Evolutionary conservation across 2,797 vertebrate species (phyloP).

Genomic region (Capromys pilorides): DNA sequence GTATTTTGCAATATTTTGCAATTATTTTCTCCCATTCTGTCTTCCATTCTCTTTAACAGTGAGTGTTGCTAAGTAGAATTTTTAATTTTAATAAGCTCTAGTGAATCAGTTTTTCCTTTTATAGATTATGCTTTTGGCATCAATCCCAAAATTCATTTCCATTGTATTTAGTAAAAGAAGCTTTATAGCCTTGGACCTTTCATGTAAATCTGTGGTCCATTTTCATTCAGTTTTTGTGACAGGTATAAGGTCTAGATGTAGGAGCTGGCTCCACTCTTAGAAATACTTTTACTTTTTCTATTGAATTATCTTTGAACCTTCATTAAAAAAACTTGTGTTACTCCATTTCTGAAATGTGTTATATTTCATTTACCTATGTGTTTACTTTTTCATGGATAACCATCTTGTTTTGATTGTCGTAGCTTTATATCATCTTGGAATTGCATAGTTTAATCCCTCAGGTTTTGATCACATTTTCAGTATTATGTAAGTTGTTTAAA

Average conservation of each 20-base stretch:
- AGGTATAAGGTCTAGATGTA: background rate
- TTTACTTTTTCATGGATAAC: background rate
- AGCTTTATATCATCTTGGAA: constrained; percentile 8
- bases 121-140: background rate
- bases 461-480: constrained; percentile 8
- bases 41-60: constrained; percentile 37
- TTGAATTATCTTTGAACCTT: background rate
- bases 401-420: background rate
- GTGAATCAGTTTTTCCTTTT: background rate
- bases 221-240: constrained; percentile 40
- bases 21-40: constrained; percentile 28
- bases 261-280: background rate
- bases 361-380: background rate
- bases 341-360: constrained; percentile 7
- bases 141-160: constrained; percentile 15
- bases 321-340: background rate
- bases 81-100: constrained; percentile 38
- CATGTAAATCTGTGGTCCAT: background rate
- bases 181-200: constrained; percentile 25
- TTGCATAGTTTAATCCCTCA: background rate
- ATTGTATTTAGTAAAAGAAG: background rate
- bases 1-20: background rate
- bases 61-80: background rate
- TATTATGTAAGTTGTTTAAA: background rate
- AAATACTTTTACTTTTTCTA: background rate